Conservation (phyloP, 2,888 invertebrate genomes). For the Ennomos fuscantarius region DNA sequence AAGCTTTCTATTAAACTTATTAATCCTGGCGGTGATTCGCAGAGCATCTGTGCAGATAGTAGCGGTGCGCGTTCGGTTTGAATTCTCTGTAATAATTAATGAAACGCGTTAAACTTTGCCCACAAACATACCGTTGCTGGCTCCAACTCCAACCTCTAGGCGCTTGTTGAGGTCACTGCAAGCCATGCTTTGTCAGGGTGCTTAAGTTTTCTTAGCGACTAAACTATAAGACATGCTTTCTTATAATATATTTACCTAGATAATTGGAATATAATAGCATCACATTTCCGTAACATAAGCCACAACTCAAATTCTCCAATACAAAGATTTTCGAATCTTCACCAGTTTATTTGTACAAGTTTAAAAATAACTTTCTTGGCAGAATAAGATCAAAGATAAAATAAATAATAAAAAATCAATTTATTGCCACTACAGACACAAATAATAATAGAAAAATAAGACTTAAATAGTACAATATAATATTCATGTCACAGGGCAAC, state of each 20-base stretch:
- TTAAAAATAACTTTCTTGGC: constrained; percentile 31
- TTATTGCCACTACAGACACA: no score
- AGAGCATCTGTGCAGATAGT: constrained; percentile 41
- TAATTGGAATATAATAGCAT: no score
- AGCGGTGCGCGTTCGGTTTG: constrained; percentile 38
- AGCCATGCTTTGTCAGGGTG: constrained; percentile 36
- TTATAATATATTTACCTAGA: no score
- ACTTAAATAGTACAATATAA: no score
- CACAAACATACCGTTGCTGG: constrained; percentile 53
- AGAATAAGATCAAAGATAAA: constrained; percentile 52
- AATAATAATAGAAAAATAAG: no score
- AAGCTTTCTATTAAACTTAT: constrained; percentile 29
- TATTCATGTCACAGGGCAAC: no score
- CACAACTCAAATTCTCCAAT: constrained; percentile 1
- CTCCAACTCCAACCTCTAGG: constrained; percentile 43
- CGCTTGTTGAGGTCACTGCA: constrained; percentile 46
- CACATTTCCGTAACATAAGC: background rate
- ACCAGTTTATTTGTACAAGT: constrained; percentile 24
- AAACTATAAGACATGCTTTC: constrained; percentile 23
- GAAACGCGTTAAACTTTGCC: constrained; percentile 58
- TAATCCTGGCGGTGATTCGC: constrained; percentile 40
- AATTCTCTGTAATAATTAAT: constrained; percentile 62
- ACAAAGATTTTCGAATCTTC: constrained; percentile 15
- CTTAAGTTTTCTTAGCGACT: constrained; percentile 25
- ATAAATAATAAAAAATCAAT: no score